A percentile compares a stretch with the other conserved stretches of the same genome.
phyloP scores from a whole-genome alignment of 2,888 invertebrate genomes.

The Schrankia costaestrigalis region DNA sequence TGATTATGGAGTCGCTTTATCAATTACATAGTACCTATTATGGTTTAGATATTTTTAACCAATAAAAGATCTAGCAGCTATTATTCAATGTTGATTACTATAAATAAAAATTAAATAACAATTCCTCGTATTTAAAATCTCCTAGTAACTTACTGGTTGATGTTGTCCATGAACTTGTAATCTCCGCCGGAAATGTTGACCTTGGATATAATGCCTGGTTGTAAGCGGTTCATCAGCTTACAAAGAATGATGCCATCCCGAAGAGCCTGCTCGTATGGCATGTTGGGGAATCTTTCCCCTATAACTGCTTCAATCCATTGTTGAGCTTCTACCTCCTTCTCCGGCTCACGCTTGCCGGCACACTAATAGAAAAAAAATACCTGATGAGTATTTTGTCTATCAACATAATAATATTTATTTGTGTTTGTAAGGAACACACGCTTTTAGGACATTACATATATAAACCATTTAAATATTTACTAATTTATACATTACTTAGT shows the following conservation, averaged over 20 bases:
- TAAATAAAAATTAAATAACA: no score
- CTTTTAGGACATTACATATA: not conserved
- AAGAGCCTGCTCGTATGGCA: conserved; percentile 88
- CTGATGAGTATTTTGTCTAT: not conserved
- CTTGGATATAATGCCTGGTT: conserved; percentile 91
- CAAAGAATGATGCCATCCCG: conserved; percentile 92
- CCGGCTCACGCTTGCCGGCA: conserved; percentile 89
- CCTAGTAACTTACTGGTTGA: conserved; percentile 86
- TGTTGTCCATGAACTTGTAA: conserved; percentile 98
- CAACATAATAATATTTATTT: not conserved
- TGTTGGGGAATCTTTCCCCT: conserved; percentile 87
- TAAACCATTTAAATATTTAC: not conserved
- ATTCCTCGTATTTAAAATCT: no score
- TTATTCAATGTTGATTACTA: no score
- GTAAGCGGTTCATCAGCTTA: conserved; percentile 93
- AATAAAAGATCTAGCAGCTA: no score
- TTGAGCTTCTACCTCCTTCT: conserved; percentile 90
- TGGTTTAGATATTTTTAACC: no score
- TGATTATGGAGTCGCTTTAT: no score
- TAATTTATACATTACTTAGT: not conserved
- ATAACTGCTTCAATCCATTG: conserved; percentile 92
- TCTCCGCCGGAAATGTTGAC: conserved; percentile 92
- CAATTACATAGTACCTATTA: no score
- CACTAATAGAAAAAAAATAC: conserved; percentile 78
- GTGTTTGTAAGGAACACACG: conserved; percentile 7